These are phyloP conservation scores for Genyomyrus donnyi DNA, from an alignment of 2,113 vertebrate genomes.

Conservation along the genomic window DNA sequence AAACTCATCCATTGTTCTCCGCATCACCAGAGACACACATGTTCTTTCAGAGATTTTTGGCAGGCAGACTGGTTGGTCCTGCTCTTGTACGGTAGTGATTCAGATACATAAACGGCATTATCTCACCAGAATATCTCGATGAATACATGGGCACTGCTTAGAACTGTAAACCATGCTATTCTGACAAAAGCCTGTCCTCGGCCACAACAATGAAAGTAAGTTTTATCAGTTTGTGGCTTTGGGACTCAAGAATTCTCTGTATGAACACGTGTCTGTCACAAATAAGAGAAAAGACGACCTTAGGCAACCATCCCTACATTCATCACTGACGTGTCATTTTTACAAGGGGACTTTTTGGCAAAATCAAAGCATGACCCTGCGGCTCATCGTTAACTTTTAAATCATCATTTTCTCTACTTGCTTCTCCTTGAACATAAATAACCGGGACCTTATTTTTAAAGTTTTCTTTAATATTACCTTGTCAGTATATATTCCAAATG, in stretches of 20 bases:
- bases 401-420: background rate
- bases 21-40: background rate
- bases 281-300: background rate
- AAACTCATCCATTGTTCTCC: background rate
- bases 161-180: background rate
- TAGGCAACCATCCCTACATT: slow-evolving; percentile 6
- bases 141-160: background rate
- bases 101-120: background rate
- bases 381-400: background rate
- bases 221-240: background rate
- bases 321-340: slow-evolving; percentile 11
- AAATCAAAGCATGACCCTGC: slow-evolving; percentile 1
- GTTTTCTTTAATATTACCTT: background rate
- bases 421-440: background rate
- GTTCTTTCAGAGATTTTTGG: background rate
- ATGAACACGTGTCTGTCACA: background rate
- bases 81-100: background rate
- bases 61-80: background rate
- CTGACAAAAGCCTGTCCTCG: background rate
- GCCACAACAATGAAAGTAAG: background rate
- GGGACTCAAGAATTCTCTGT: background rate
- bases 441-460: background rate
- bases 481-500: background rate
- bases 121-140: background rate
- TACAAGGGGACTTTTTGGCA: slow-evolving; percentile 2